A percentile compares a stretch with the other conserved stretches of the same genome.
Conservation (phyloP, 2,113 vertebrate genomes). For the Larimichthys crocea region DNA sequence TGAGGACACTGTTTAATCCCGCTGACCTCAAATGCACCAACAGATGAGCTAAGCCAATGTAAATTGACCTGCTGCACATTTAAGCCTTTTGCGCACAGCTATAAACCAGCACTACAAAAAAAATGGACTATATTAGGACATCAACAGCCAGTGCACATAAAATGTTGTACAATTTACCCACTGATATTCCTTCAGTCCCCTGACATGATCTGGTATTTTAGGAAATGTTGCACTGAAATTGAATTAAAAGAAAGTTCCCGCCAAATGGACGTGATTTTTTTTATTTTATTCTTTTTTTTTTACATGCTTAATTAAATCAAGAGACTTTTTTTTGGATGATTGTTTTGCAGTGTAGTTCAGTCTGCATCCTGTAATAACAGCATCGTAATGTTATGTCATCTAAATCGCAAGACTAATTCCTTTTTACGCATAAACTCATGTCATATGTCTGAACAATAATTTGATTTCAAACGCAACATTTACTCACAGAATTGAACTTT, state of each 20-base stretch:
- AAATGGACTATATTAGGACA: not conserved
- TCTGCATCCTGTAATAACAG: not conserved
- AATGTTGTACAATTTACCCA: not conserved
- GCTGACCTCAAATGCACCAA: slow-evolving; percentile 72
- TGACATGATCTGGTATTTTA: not conserved
- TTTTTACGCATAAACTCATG: not conserved
- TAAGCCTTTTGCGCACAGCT: slow-evolving; percentile 32
- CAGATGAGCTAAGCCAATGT: slow-evolving; percentile 41
- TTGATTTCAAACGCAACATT: not conserved
- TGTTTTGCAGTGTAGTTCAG: not conserved
- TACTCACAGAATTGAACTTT: not conserved
- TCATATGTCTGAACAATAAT: not conserved
- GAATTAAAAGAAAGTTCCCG: not conserved
- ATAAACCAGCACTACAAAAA: slow-evolving; percentile 7
- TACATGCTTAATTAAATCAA: not conserved
- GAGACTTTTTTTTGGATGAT: too few relatives aligned
- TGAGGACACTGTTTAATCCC: slow-evolving; percentile 64
- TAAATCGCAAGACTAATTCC: not conserved
- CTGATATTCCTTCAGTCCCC: not conserved
- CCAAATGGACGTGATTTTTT: not conserved
- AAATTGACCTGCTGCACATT: slow-evolving; percentile 50
- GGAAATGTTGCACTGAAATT: not conserved
- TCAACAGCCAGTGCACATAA: not conserved
- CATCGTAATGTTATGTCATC: not conserved
- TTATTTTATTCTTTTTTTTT: not conserved